Evolutionary conservation across 2,888 invertebrate species (phyloP).

Genomic region (Lepetodrilus schrolli): DNA sequence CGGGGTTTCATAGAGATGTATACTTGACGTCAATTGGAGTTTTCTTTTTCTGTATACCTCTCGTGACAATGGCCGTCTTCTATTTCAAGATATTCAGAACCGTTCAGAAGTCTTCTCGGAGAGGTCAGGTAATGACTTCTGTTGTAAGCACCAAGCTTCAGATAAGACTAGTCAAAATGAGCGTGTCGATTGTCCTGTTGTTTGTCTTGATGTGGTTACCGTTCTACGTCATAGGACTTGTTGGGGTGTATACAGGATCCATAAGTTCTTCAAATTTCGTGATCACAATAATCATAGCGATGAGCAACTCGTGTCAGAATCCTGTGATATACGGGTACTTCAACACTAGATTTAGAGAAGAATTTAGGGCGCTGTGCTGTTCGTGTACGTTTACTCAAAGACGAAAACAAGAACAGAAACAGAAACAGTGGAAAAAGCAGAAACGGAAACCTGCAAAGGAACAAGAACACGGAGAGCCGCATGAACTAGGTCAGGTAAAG

Average conservation of each 20-base stretch:
- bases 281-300: constrained; percentile 49
- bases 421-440: too few relatives aligned
- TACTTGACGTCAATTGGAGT: neutral
- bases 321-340: constrained; percentile 60
- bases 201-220: neutral
- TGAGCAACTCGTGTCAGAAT: constrained; percentile 53
- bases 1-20: neutral
- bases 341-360: constrained; percentile 48
- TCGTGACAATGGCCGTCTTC: neutral
- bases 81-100: neutral
- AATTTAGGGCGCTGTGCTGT: constrained; percentile 46
- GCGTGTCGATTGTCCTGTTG: neutral
- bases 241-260: constrained; percentile 49
- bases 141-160: neutral
- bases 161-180: neutral
- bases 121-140: neutral
- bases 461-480: too few relatives aligned
- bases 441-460: too few relatives aligned
- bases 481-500: too few relatives aligned
- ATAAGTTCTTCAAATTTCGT: constrained; percentile 56
- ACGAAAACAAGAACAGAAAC: too few relatives aligned
- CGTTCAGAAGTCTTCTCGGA: neutral
- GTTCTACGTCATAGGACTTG: constrained; percentile 52
- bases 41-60: neutral
- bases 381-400: too few relatives aligned